Evolutionary conservation across 2,113 vertebrate genomes (phyloP).

Genomic region (Excalfactoria chinensis): DNA sequence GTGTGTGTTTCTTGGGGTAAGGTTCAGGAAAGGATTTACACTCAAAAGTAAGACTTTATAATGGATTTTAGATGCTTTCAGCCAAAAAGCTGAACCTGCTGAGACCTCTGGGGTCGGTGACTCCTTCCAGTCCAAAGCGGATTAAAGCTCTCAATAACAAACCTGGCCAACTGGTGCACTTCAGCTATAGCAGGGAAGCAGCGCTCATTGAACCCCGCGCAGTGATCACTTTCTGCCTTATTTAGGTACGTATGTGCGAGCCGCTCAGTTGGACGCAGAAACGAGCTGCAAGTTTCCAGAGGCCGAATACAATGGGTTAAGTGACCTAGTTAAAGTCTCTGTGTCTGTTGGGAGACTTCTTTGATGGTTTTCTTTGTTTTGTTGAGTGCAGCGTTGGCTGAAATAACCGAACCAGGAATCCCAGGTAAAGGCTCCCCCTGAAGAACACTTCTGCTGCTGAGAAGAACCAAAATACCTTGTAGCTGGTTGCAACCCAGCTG

Average conservation of each 20-base stretch:
- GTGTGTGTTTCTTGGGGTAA: accelerated
- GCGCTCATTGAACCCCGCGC: not conserved
- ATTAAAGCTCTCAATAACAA: not conserved
- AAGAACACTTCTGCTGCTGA: too few relatives aligned
- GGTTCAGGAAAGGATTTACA: not conserved
- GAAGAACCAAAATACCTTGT: too few relatives aligned
- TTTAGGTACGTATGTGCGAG: not conserved
- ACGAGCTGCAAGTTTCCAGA: not conserved
- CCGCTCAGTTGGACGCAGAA: too few relatives aligned
- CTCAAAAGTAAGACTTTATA: not conserved
- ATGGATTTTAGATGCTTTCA: not conserved
- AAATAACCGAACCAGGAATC: not conserved
- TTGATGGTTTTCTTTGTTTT: not conserved
- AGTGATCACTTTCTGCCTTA: not conserved
- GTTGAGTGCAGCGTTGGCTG: not conserved
- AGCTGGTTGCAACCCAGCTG: too few relatives aligned
- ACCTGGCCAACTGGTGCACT: not conserved
- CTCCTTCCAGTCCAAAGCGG: not conserved
- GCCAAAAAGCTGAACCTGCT: not conserved
- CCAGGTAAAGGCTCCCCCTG: too few relatives aligned
- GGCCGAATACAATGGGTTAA: not conserved
- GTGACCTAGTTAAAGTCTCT: not conserved
- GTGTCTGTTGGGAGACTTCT: not conserved
- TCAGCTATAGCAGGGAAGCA: accelerated
- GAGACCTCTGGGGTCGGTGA: accelerated